These are phyloP conservation scores for Brachymystax lenok DNA, from an alignment of 2,797 vertebrate species.

Conservation along the genomic window DNA sequence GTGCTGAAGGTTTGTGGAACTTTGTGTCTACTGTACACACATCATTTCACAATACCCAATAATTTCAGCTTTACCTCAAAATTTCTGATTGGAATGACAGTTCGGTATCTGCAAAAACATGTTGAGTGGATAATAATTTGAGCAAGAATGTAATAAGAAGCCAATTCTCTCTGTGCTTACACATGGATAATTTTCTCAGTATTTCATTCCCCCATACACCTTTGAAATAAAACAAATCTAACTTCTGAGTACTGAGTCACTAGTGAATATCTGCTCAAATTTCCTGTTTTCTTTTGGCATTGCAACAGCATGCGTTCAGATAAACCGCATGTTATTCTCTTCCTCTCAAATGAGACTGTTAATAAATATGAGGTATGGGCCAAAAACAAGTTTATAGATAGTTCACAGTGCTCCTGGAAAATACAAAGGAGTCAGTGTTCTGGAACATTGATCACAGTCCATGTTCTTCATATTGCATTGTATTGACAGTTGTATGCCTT, in stretches of 20 bases:
- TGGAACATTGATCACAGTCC: background rate
- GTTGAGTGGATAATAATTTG: background rate
- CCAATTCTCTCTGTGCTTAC: background rate
- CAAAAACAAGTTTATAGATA: background rate
- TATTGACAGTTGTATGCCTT: too few species aligned
- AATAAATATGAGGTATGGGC: background rate
- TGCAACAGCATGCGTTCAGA: background rate
- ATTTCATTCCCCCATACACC: background rate
- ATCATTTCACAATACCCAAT: background rate
- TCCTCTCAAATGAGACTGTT: background rate
- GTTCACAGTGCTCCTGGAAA: background rate
- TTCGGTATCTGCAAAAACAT: background rate
- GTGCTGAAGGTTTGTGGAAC: background rate
- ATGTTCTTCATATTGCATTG: background rate
- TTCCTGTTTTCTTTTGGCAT: background rate
- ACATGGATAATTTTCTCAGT: background rate
- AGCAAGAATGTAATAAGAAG: background rate
- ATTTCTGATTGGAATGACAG: background rate
- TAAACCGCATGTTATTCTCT: background rate
- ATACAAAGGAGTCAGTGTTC: background rate
- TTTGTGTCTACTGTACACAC: background rate
- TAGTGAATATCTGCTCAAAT: background rate
- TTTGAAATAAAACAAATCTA: background rate
- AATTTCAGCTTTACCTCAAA: background rate
- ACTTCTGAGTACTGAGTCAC: background rate